Evolutionary conservation across 2,113 vertebrate genomes (phyloP), one percentile per base, ranked within the genome.

Genomic region (Bucco capensis): DNA sequence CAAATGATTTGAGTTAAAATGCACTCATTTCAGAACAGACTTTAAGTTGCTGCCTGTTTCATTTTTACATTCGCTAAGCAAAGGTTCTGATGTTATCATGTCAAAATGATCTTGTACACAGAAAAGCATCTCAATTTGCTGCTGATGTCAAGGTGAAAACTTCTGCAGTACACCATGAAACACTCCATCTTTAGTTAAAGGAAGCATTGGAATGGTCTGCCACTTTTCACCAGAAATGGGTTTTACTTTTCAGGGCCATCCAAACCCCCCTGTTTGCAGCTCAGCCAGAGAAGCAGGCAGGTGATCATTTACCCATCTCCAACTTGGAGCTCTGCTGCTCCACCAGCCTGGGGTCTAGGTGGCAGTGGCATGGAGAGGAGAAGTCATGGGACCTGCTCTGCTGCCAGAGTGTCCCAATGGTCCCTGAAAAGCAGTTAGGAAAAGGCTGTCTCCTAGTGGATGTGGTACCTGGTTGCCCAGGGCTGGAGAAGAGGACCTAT

Each of bases 101-200:
- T 10, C 1, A 0, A 23, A 87, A 46, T 0, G 4, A 31, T 46
- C 79, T 53, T 0, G 0, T 1, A 0, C 0, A 19, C 82, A 57
- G 88, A 83, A 56, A 85, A 22, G 83, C 0, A 0, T 40, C 62
- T 73, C 79, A 53, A 33, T 85, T 69, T 72, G 57, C 86, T 88
- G 69, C 35, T 6, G 4, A 15, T 0, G 3, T 2, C 0, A 11
- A 49, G 75, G 24, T 12, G 46, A 64, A 65, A 79, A 89, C 78
- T 89, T 53, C 50, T 35, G 61, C 5, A 8, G 33, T 81, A 19
- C 65, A 31, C 21, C 35, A 12, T 0, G 8, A 72, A 87, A 58
- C 44, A 6, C 61, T 56, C 66, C 57, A 78, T 62, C 64, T 61
- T 78, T 46, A n/a, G 74, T 1, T 38, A 69, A 81, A 28, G 1